Percentiles rank a stretch among this genome's conserved stretches.
Evolutionary conservation across 1,140 invertebrate species (phyloP).

Genomic region (Xylocopa sonorina): DNA sequence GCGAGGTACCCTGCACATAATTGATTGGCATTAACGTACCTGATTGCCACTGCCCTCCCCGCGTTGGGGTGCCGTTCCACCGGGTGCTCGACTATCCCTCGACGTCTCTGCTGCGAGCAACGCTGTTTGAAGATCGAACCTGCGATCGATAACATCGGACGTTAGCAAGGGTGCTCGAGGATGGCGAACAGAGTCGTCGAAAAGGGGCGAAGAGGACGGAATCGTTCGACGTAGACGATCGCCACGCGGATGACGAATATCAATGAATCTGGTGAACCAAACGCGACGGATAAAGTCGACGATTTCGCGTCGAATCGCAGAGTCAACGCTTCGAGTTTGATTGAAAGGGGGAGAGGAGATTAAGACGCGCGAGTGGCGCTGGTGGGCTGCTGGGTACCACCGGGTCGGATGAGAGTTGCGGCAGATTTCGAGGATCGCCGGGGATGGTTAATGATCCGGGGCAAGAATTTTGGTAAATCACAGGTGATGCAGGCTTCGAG

Average conservation of each 20-base stretch:
- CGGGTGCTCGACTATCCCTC: conserved; percentile 43
- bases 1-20: conserved; percentile 67
- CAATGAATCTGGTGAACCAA: background rate
- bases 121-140: conserved; percentile 40
- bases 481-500: conserved; percentile 1
- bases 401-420: background rate
- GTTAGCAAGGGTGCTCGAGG: no score
- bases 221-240: no score
- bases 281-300: no score
- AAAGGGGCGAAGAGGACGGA: no score
- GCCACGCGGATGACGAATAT: no score
- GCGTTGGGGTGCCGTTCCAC: conserved; percentile 41
- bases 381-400: no score
- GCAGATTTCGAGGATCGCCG: background rate
- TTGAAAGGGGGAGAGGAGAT: background rate
- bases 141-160: conserved; percentile 36
- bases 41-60: conserved; percentile 64
- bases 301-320: no score
- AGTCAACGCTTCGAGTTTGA: background rate
- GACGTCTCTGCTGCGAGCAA: background rate
- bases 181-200: no score
- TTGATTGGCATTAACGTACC: conserved; percentile 76
- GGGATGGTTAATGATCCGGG: conserved; percentile 12
- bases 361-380: background rate
- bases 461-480: conserved; percentile 13